Evolutionary conservation across 2,888 invertebrate genomes (phyloP).

Genomic region (Dysmachus trigonus): DNA sequence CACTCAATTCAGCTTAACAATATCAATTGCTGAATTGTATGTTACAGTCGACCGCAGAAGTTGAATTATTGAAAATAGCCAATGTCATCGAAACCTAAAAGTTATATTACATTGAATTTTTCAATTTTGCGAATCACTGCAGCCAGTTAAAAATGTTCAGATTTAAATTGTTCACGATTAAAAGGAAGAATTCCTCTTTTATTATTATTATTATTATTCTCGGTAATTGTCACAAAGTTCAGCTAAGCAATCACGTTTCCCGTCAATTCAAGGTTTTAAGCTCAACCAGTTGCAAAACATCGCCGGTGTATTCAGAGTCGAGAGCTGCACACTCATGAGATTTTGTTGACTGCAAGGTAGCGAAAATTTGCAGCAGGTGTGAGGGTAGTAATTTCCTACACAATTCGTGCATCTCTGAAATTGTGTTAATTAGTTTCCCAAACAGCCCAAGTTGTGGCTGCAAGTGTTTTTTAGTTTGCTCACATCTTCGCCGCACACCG

Average conservation of each 20-base stretch:
- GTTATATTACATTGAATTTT: no score
- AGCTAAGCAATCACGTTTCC: background rate
- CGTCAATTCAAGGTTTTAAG: background rate
- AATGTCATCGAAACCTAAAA: no score
- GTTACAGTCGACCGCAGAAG: no score
- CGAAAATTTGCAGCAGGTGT: background rate
- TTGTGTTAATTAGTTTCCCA: constrained; percentile 25
- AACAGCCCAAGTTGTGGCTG: constrained; percentile 3
- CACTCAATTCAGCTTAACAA: no score
- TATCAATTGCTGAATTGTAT: no score
- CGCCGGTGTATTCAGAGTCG: background rate
- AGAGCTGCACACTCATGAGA: background rate
- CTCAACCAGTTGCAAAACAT: background rate
- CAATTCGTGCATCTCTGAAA: constrained; percentile 2
- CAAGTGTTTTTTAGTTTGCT: constrained; percentile 1
- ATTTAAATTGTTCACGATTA: background rate
- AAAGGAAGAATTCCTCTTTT: no score
- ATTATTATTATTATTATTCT: background rate
- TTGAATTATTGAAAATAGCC: no score
- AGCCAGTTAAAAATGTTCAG: background rate
- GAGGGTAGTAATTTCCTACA: constrained; percentile 10
- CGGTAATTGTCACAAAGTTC: background rate
- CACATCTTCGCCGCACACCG: background rate
- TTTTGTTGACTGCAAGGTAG: background rate
- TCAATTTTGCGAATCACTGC: no score